These are phyloP conservation scores for Heliconius charithonia DNA, from an alignment of 2,888 invertebrate species.

Conservation along the genomic window DNA sequence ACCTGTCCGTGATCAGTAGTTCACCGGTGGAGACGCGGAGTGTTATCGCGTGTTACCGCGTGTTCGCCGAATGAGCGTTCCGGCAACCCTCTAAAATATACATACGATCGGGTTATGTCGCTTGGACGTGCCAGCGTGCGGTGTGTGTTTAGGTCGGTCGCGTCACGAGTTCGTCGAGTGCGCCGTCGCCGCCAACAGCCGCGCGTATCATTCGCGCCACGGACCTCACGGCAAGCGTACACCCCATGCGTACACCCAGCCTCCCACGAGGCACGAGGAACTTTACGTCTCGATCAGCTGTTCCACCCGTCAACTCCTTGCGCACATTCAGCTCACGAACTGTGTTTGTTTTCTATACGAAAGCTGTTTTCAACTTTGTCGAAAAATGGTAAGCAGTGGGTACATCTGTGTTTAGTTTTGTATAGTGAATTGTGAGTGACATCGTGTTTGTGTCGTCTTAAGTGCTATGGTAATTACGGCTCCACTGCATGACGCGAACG, in stretches of 20 bases:
- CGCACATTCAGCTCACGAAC: constrained; percentile 45
- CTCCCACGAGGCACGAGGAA: constrained; percentile 51
- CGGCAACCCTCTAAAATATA: constrained; percentile 73
- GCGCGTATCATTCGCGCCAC: constrained; percentile 77
- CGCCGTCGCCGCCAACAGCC: constrained; percentile 72
- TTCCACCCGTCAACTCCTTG: constrained; percentile 59
- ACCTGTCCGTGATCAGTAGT: constrained; percentile 66
- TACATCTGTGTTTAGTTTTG: constrained; percentile 54
- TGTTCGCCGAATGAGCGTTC: constrained; percentile 68
- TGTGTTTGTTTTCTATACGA: constrained; percentile 14
- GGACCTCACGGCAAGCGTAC: constrained; percentile 69
- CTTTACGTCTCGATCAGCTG: constrained; percentile 74
- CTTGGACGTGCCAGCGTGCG: constrained; percentile 56
- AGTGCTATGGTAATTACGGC: constrained; percentile 36
- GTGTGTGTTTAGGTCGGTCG: constrained; percentile 65
- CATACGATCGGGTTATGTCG: constrained; percentile 70
- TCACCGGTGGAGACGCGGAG: constrained; percentile 62
- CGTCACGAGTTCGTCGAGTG: constrained; percentile 69
- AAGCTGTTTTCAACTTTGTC: constrained; percentile 31
- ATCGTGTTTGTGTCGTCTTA: constrained; percentile 33
- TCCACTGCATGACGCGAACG: constrained; percentile 22
- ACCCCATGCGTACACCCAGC: constrained; percentile 62
- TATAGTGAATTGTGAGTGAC: constrained; percentile 65
- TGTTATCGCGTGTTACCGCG: constrained; percentile 64
- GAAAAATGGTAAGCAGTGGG: constrained; percentile 78